These are phyloP conservation scores for Garra rufa DNA, from an alignment of 2,113 vertebrate species.

Conservation along the genomic window DNA sequence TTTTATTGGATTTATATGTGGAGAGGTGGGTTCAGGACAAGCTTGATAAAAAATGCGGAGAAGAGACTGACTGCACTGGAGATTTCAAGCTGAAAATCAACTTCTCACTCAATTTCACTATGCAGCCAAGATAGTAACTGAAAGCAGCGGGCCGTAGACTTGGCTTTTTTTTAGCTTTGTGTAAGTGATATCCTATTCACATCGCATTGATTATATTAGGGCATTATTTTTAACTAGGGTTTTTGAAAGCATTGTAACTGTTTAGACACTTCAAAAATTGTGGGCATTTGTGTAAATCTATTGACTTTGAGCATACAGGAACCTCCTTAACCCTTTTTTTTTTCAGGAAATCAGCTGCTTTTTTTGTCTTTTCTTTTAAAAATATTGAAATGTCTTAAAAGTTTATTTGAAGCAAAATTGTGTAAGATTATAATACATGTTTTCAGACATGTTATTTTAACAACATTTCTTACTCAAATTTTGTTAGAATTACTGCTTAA, in stretches of 20 bases:
- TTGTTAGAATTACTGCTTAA: not conserved
- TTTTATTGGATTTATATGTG: conserved; percentile 32
- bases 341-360: not conserved
- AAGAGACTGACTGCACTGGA: conserved; percentile 7
- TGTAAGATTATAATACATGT: not conserved
- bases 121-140: conserved; percentile 10
- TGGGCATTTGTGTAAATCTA: too few relatives aligned
- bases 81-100: conserved; percentile 21
- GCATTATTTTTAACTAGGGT: not conserved
- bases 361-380: not conserved
- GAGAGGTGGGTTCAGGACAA: conserved; percentile 5
- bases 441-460: not conserved
- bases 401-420: not conserved
- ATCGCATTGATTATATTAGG: not conserved
- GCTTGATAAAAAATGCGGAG: conserved; percentile 40
- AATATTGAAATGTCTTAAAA: not conserved
- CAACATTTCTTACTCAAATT: not conserved
- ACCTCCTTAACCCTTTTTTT: not conserved
- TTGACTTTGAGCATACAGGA: not conserved
- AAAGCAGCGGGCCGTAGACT: not conserved
- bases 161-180: not conserved
- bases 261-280: too few relatives aligned
- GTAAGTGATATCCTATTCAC: not conserved
- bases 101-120: conserved; percentile 41
- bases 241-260: not conserved